These are phyloP conservation scores for Spodoptera picta DNA, from an alignment of 2,888 invertebrate species.

Conservation along the genomic window DNA sequence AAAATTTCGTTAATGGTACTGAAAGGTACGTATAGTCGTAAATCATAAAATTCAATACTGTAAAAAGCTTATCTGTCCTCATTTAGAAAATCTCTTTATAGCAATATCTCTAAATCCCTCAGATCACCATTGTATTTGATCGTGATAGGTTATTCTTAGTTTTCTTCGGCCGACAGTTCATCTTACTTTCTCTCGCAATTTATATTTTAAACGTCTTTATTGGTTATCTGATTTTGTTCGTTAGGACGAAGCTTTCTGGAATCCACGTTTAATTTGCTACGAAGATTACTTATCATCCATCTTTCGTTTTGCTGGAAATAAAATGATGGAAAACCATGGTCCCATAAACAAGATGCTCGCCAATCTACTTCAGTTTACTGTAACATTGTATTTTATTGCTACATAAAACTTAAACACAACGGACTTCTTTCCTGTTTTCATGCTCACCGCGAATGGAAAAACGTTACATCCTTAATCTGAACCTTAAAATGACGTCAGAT, in stretches of 20 bases:
- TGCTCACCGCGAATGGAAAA: slow-evolving; percentile 41
- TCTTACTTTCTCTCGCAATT: slow-evolving; percentile 34
- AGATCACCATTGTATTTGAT: slow-evolving; percentile 19
- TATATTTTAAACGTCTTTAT: slow-evolving; percentile 24
- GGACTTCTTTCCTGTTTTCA: slow-evolving; percentile 47
- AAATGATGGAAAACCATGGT: slow-evolving; percentile 4
- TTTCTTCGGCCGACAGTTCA: slow-evolving; percentile 20
- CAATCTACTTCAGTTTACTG: slow-evolving; percentile 11
- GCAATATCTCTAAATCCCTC: slow-evolving; percentile 12
- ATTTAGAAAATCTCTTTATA: slow-evolving; percentile 5
- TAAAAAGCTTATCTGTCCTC: slow-evolving; percentile 2
- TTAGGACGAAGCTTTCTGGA: slow-evolving; percentile 3
- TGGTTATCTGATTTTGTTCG: slow-evolving; percentile 32
- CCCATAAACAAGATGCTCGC: slow-evolving; percentile 6
- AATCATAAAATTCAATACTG: not conserved
- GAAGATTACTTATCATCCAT: not conserved
- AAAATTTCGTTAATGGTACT: no score
- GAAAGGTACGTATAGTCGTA: not conserved
- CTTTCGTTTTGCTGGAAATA: not conserved
- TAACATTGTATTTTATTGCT: slow-evolving; percentile 28
- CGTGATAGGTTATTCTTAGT: slow-evolving; percentile 44
- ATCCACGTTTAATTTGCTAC: slow-evolving; percentile 6
- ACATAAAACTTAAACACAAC: slow-evolving; percentile 37
- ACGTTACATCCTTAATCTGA: slow-evolving; percentile 45
- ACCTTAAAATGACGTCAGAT: slow-evolving; percentile 47